Percentiles rank a stretch among this genome's conserved stretches.
Evolutionary conservation across 2,888 invertebrate genomes (phyloP).

Genomic region (Phengaris arion): DNA sequence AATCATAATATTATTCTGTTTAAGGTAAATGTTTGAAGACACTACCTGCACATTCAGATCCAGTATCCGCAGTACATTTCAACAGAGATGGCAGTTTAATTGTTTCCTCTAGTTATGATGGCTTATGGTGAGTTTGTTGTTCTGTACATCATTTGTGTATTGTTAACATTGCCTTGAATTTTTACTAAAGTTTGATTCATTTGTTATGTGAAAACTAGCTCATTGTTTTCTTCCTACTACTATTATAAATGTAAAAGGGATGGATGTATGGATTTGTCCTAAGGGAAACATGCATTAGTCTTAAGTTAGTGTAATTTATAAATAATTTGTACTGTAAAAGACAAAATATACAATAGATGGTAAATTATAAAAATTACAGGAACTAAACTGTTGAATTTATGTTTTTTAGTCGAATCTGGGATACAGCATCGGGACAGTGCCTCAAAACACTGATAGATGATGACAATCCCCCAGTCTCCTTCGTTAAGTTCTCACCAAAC

Average conservation of each 20-base stretch:
- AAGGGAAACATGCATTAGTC: too few relatives aligned
- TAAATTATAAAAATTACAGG: too few relatives aligned
- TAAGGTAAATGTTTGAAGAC: slow-evolving; percentile 95
- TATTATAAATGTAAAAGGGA: too few relatives aligned
- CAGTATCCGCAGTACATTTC: slow-evolving; percentile 99
- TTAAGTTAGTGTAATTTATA: too few relatives aligned
- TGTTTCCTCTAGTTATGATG: slow-evolving; percentile 99
- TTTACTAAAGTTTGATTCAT: too few relatives aligned
- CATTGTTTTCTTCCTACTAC: too few relatives aligned
- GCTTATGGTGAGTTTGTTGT: slow-evolving; percentile 86
- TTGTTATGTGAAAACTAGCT: too few relatives aligned
- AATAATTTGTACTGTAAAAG: too few relatives aligned
- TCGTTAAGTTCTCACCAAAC: slow-evolving; percentile 99
- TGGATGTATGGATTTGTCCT: too few relatives aligned
- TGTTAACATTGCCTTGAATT: too few relatives aligned
- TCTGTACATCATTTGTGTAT: not conserved
- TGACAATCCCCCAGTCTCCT: slow-evolving; percentile 99
- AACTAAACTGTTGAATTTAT: not conserved
- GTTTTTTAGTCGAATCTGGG: slow-evolving; percentile 96
- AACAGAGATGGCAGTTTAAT: slow-evolving; percentile 99
- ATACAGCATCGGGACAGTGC: slow-evolving; percentile 99
- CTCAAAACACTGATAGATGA: slow-evolving; percentile 99
- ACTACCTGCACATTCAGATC: slow-evolving; percentile 99
- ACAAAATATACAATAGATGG: too few relatives aligned
- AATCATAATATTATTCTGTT: slow-evolving; percentile 31